Evolutionary conservation across 2,797 vertebrate genomes (phyloP).

Genomic region (Schizothorax lantsangensis): DNA sequence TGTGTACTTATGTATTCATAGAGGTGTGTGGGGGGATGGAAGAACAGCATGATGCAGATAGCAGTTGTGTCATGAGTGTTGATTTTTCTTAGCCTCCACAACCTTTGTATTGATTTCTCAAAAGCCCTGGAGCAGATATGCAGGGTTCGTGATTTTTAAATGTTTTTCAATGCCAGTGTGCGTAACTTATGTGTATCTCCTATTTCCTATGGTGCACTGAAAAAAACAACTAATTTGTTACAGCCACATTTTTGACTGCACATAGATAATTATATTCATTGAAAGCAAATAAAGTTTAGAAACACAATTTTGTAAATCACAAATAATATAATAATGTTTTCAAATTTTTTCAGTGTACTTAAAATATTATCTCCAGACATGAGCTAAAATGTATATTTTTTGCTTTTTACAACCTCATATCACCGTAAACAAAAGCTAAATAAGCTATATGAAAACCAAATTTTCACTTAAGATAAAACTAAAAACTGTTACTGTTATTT

Average conservation of each 20-base stretch:
- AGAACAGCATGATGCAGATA: constrained; percentile 22
- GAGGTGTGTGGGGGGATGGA: constrained; percentile 20
- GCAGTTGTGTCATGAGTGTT: neutral
- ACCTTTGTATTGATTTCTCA: constrained; percentile 34
- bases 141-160: constrained; percentile 8
- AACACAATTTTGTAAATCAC: neutral
- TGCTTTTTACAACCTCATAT: neutral
- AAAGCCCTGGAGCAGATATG: constrained; percentile 19
- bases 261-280: neutral
- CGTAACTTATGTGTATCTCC: neutral
- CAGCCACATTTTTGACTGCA: neutral
- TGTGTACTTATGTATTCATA: constrained; percentile 14
- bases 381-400: neutral
- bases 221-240: neutral
- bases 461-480: no score
- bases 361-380: neutral
- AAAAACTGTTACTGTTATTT: no score
- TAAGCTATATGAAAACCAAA: neutral
- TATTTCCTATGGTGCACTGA: neutral
- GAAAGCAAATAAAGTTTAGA: neutral
- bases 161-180: constrained; percentile 8
- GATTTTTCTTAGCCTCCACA: constrained; percentile 27
- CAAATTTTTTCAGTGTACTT: neutral
- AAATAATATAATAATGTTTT: neutral
- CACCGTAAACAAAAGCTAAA: neutral